phyloP scores from a whole-genome alignment of 2,888 invertebrate genomes.

The Adela reaumurella region DNA sequence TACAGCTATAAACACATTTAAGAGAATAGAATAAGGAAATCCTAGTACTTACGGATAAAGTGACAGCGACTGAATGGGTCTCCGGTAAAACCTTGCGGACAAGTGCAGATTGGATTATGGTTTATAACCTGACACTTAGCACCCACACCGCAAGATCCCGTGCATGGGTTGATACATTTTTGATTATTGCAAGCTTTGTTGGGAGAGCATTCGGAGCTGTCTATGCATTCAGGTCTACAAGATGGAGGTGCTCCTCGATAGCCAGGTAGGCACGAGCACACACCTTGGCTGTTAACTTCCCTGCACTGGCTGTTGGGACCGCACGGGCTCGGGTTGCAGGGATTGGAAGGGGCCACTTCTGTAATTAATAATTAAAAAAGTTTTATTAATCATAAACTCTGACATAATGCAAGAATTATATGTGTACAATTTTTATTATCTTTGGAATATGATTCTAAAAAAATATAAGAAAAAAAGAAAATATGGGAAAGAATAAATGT shows the following conservation, averaged over 20 bases:
- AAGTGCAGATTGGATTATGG: conserved; percentile 71
- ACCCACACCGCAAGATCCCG: conserved; percentile 73
- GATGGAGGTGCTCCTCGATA: conserved; percentile 66
- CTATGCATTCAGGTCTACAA: conserved; percentile 69
- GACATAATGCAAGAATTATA: no score
- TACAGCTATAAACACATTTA: no score
- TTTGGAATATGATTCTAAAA: no score
- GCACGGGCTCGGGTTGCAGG: conserved; percentile 63
- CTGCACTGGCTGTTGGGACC: conserved; percentile 62
- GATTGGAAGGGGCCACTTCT: conserved; percentile 41
- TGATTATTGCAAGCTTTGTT: conserved; percentile 68
- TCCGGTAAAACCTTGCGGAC: conserved; percentile 61
- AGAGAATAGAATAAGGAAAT: no score
- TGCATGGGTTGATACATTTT: conserved; percentile 70
- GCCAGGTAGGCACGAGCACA: conserved; percentile 63
- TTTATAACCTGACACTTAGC: conserved; percentile 73
- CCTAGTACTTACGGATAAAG: conserved; percentile 37
- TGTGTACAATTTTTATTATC: no score
- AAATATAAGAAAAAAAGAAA: no score
- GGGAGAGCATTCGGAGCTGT: conserved; percentile 67
- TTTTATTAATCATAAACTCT: no score
- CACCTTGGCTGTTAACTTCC: conserved; percentile 59
- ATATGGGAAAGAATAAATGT: no score
- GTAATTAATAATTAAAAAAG: conserved; percentile 16
- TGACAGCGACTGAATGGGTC: conserved; percentile 65